Base-by-base conservation (phyloP, 1,140 invertebrate genomes). In the Penaeus japonicus region DNA sequence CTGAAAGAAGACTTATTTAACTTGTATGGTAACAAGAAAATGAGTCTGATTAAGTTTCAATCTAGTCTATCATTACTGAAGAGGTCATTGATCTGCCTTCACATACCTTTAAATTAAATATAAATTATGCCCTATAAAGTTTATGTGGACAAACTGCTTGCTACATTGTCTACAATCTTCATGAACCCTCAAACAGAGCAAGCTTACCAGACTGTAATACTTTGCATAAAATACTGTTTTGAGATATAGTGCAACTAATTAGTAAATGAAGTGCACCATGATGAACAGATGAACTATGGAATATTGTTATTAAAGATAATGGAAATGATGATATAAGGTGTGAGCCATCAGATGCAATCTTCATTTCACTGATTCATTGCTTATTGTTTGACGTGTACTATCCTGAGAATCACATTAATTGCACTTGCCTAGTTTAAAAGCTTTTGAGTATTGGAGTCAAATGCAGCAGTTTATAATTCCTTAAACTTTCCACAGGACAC, bases 211-310 rank as follows among this genome's bases (percentile, higher is more conserved):
- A 32, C 27, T 73, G 27, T 73, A 73, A 73, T 73, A 73, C 70
- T 73, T 73, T 73, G 70, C 35, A 27, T 73, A 32, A 73, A 73
- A 73, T 73, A 73, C 70, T 73, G 70, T 73, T 73, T 73, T 32
- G 35, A 27, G 70, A 73, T 73, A 73, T 73, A 27, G 27, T 73
- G 35, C 70, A 73, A 32, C 35, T 27, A 32, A 30, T 73, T 73
- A 73, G 15, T 27, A 73, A 18, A 73, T 47, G 47, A 47, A 47
- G 47, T 47, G 47, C 47, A 47, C 47, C 47, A 47, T 47, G 47
- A 47, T 47, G 47, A 47, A 47, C 47, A 47, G 47, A 47, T 47
- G 47, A 47, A 47, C 47, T 47, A 73, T 32, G n/a, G 70, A 27
- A 73, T 73, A 73, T 73, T 73, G 35, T 17, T 73, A 27, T 18